These are phyloP conservation scores for Arbacia lixula DNA, from an alignment of 53 echinoderm and acorn worm genomes.

Conservation along the genomic window DNA sequence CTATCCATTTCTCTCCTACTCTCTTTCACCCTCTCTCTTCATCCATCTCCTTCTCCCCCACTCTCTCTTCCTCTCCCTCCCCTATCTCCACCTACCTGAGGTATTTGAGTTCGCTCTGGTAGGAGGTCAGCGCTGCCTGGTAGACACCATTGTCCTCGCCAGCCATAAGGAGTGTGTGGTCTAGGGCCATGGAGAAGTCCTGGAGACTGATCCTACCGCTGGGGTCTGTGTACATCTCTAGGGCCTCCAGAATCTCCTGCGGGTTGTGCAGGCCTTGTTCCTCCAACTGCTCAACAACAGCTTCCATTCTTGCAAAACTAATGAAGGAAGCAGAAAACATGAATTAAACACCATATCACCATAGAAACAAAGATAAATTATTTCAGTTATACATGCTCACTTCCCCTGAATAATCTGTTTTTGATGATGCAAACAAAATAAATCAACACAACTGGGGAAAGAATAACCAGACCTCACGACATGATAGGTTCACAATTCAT, in stretches of 20 bases:
- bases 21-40: background rate
- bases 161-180: conserved; percentile 76
- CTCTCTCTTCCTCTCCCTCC: background rate
- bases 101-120: conserved; percentile 88
- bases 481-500: too few relatives aligned
- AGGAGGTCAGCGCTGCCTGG: conserved; percentile 90
- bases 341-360: background rate
- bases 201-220: conserved; percentile 79
- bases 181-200: conserved; percentile 81
- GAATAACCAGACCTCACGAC: too few relatives aligned
- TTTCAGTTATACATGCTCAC: background rate
- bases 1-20: background rate
- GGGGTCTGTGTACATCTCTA: conserved; percentile 79
- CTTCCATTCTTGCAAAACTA: conserved; percentile 83
- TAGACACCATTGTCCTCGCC: conserved; percentile 90
- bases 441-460: background rate
- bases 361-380: background rate
- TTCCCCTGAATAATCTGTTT: too few relatives aligned
- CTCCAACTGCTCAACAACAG: conserved; percentile 77
- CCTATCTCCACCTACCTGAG: conserved; percentile 65
- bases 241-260: conserved; percentile 71
- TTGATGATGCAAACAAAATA: background rate
- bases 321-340: background rate
- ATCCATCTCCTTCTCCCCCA: background rate
- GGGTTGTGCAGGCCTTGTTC: conserved; percentile 86